Evolutionary conservation across 2,888 invertebrate species (phyloP), one percentile per base, ranked within the genome.

Genomic region (Tridacna gigas): DNA sequence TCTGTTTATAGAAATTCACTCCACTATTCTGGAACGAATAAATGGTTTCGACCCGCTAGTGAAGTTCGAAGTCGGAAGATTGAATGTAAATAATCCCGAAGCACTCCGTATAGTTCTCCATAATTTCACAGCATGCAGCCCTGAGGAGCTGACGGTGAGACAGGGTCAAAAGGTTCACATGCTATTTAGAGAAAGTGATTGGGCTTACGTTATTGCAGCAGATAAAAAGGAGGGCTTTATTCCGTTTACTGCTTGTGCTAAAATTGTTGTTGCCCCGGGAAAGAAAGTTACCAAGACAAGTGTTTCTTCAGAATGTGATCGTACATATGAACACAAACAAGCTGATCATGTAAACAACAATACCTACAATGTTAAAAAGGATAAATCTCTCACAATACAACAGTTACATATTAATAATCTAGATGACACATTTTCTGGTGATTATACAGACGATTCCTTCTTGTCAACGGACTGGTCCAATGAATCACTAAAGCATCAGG

Each of bases 141-240:
- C 98, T 94, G 98, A 98, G 95, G 98, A 99, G 94, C 95, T 99
- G 67, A 97, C 98, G 96, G 97, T 97, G 76, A 97, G 97, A 95
- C 96, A 98, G 76, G 98, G 99, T 90, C 88, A 91, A 96, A 97
- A 98, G 93, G 98, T 98, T n/a, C 98, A 98, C 95, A 97, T 98
- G 85, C 95, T 99, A 86, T 99, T 99, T 95, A 96, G 98, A 90
- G 99, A 99, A 95, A 98, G 98, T 94, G 98, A 99, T 95, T 99
- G 99, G 99, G 98, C 98, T 13, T 99, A 99, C 95, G 98, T 99
- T 0, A 98, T 98, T 93, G 97, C 97, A 3, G 98, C 98, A 20
- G 97, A 97, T 25, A 96, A 98, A 56, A 97, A 97, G 93, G 98
- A 99, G 95, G 99, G 99, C 0, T 99, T 98, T 93, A 98, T 99